phyloP scores from a whole-genome alignment of 53 echinoderm and acorn worm genomes.

The Antedon mediterranea region DNA sequence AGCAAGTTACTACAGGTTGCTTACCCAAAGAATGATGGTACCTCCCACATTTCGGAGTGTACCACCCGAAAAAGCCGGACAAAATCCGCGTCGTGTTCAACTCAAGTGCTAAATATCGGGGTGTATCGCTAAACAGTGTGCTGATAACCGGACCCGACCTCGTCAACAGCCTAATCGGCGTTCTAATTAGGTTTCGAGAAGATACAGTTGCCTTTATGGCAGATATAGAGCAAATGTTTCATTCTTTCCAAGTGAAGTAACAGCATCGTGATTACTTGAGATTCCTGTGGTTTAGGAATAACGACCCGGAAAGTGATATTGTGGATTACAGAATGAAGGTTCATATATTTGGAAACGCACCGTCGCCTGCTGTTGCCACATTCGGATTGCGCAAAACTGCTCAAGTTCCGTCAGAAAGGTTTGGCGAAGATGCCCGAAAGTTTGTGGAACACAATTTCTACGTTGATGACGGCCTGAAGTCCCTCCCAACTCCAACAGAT shows the following conservation, averaged over 20 bases:
- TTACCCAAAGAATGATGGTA: too few relatives aligned
- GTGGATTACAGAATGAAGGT: slow-evolving; percentile 16
- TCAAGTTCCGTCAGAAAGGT: too few relatives aligned
- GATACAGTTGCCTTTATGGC: neutral
- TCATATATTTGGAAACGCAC: slow-evolving; percentile 10
- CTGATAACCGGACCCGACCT: neutral
- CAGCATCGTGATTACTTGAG: slow-evolving; percentile 30
- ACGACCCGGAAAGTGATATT: slow-evolving; percentile 14
- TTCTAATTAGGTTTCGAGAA: neutral
- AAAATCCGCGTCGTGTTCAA: too few relatives aligned
- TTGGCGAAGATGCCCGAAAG: too few relatives aligned
- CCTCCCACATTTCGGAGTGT: too few relatives aligned
- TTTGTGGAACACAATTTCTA: too few relatives aligned
- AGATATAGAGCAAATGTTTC: slow-evolving; percentile 30
- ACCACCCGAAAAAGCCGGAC: too few relatives aligned
- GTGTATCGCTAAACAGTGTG: neutral
- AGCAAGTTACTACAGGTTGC: too few relatives aligned
- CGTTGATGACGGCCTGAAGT: too few relatives aligned
- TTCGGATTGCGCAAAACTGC: too few relatives aligned
- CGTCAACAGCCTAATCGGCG: neutral
- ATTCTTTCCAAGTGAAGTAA: slow-evolving; percentile 20
- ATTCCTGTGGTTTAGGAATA: slow-evolving; percentile 17
- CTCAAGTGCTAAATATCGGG: neutral
- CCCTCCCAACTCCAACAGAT: too few relatives aligned
- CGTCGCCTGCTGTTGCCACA: too few relatives aligned